Percentiles rank a stretch among this genome's conserved stretches.
phyloP scores from a whole-genome alignment of 2,888 invertebrate species.

The Nemotelus pantherinus region DNA sequence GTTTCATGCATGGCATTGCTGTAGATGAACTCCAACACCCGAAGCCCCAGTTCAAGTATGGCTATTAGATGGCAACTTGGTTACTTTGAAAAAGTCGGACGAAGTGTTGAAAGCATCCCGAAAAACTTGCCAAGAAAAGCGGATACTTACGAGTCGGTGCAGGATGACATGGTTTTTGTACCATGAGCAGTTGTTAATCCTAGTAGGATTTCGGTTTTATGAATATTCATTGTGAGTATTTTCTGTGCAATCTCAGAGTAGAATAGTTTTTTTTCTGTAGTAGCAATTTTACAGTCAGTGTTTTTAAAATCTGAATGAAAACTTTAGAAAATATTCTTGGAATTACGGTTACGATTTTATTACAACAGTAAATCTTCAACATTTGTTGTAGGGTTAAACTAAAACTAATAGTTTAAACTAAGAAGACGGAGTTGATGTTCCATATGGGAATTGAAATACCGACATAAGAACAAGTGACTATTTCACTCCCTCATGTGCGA shows the following conservation, averaged over 20 bases:
- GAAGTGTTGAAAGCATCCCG: conserved; percentile 30
- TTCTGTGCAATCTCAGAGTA: too few species aligned
- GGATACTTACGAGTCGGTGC: neutral
- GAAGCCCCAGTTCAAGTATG: conserved; percentile 20
- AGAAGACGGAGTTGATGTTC: too few species aligned
- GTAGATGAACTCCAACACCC: too few species aligned
- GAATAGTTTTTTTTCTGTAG: too few species aligned
- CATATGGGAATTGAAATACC: conserved; percentile 3
- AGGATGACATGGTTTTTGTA: neutral
- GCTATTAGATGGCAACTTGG: conserved; percentile 39
- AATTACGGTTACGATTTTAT: neutral
- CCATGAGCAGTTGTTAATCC: conserved; percentile 6
- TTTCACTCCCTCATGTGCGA: neutral
- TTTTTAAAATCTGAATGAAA: too few species aligned
- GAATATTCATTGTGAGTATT: neutral
- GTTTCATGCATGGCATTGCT: too few species aligned
- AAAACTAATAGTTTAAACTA: too few species aligned
- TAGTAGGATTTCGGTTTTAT: neutral
- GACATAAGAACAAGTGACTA: conserved; percentile 17
- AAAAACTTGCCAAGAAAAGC: conserved; percentile 31
- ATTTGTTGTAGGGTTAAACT: too few species aligned
- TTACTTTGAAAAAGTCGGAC: conserved; percentile 32
- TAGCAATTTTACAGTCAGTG: too few species aligned
- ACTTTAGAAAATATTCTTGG: neutral
- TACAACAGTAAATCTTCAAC: too few species aligned